phyloP scores from a whole-genome alignment of 2,888 invertebrate genomes.

The Meiosimyza platycephala region DNA sequence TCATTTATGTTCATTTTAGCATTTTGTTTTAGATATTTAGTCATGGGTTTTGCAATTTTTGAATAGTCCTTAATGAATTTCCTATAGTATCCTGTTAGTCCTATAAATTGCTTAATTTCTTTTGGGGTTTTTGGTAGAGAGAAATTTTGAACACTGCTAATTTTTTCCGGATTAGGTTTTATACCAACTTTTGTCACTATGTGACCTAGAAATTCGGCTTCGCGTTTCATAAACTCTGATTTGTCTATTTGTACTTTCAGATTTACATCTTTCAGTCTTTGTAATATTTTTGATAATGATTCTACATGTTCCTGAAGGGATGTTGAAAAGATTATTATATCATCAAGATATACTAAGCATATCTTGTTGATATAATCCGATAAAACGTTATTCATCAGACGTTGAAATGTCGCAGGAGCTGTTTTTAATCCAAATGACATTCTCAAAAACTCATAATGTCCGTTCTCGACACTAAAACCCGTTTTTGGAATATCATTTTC shows the following conservation, averaged over 20 bases:
- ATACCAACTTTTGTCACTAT: conserved; percentile 30
- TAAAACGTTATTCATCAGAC: conserved; percentile 42
- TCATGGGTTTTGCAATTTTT: conserved; percentile 39
- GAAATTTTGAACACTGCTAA: conserved; percentile 39
- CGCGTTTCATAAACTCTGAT: conserved; percentile 38
- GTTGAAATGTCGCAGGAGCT: conserved; percentile 46
- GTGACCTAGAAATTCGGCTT: conserved; percentile 38
- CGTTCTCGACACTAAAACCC: conserved; percentile 34
- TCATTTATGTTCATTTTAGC: conserved; percentile 17
- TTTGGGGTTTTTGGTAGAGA: conserved; percentile 41
- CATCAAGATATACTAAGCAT: conserved; percentile 44
- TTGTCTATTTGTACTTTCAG: conserved; percentile 37
- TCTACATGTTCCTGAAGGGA: conserved; percentile 38
- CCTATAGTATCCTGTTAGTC: conserved; percentile 37
- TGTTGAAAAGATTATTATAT: conserved; percentile 42
- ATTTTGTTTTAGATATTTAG: conserved; percentile 32
- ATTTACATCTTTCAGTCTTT: conserved; percentile 33
- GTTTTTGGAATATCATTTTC: conserved; percentile 34
- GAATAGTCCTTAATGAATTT: conserved; percentile 34
- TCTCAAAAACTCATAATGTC: conserved; percentile 43
- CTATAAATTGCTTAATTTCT: conserved; percentile 44
- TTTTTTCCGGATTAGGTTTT: conserved; percentile 40
- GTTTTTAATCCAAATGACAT: conserved; percentile 47
- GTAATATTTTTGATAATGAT: conserved; percentile 28
- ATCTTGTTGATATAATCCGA: conserved; percentile 38